Percentiles rank a stretch among this genome's conserved stretches.
Conservation (phyloP, 2,797 vertebrate species). For the Podarcis siculus region DNA sequence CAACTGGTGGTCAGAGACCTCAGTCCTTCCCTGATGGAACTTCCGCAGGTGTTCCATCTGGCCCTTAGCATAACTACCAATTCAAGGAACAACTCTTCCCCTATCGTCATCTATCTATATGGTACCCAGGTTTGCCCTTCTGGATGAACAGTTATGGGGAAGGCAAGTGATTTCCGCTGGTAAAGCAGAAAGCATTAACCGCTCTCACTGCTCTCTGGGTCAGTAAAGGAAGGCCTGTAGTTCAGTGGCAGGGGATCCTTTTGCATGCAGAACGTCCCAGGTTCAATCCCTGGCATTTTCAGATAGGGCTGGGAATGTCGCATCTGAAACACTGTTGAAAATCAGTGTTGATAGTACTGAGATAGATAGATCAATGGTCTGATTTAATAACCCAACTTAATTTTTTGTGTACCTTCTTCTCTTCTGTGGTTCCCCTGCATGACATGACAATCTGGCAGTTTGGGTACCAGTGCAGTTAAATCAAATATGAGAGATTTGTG, state of each 20-base stretch:
- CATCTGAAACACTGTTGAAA: too few relatives aligned
- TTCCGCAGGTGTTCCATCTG: neutral
- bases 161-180: neutral
- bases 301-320: too few relatives aligned
- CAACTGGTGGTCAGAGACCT: neutral
- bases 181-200: too few relatives aligned
- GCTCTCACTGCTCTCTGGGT: too few relatives aligned
- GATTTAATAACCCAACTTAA: constrained; percentile 57
- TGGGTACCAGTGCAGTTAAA: constrained; percentile 70
- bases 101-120: neutral
- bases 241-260: too few relatives aligned
- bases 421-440: constrained; percentile 53
- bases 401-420: constrained; percentile 39
- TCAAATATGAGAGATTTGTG: constrained; percentile 5
- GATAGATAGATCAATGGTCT: too few relatives aligned
- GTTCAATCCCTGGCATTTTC: too few relatives aligned
- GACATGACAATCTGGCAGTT: constrained; percentile 61
- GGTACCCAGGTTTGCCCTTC: neutral
- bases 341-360: too few relatives aligned
- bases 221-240: too few relatives aligned
- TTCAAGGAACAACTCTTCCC: neutral
- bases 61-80: neutral
- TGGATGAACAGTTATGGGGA: neutral
- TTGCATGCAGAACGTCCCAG: too few relatives aligned
- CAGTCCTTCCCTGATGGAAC: neutral